Base-by-base conservation (phyloP, 2,888 invertebrate species). In the Amphipoea lucens region DNA sequence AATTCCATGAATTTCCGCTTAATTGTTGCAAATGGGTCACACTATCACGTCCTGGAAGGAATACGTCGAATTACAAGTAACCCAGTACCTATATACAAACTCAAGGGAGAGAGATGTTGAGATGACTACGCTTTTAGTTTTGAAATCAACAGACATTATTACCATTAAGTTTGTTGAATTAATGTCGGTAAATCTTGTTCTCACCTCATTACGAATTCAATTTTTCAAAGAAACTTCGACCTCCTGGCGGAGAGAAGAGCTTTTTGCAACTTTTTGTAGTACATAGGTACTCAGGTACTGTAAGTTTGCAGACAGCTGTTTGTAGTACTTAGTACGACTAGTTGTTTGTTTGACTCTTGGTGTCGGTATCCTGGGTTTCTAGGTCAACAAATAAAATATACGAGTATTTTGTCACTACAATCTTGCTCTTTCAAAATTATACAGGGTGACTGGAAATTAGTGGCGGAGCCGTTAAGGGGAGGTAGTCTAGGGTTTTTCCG, bases 211-310 rank as follows among this genome's bases (percentile, higher is more conserved):
- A 82, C 48, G 84, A 62, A 84, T 83, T 72, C 81, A 83, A 84
- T 84, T 84, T 79, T 84, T 84, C 81, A 73, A 29, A 29, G 60
- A 73, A 83, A 83, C 84, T 83, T 81, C 73, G 69, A 84, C 69
- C 68, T 84, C 77, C 48, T 48, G 36, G 69, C 36, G 14, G 51
- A 51, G 66, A 29, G 54, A 9, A 70, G 51, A 81, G 65, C 67
- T 83, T 82, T 63, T 82, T 63, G 40, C 40, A 63, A 83, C 78
- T 81, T 83, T 81, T 82, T 82, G n/a, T 78, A 83, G 71, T 72
- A 81, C 54, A 54, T 72, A 45, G 11, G 45, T 45, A 45, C 4
- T 42, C 42, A 1, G 45, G 54, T 62, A 62, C 79, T 79, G 14
- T 29, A 80, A 80, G 72, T 83, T 83, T 23, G 45, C n/a, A 76